Evolutionary conservation across 37 sponge, comb jelly and placozoan species (phyloP), one percentile per base, ranked within the genome.

Genomic region (Eunapius fragilis): DNA sequence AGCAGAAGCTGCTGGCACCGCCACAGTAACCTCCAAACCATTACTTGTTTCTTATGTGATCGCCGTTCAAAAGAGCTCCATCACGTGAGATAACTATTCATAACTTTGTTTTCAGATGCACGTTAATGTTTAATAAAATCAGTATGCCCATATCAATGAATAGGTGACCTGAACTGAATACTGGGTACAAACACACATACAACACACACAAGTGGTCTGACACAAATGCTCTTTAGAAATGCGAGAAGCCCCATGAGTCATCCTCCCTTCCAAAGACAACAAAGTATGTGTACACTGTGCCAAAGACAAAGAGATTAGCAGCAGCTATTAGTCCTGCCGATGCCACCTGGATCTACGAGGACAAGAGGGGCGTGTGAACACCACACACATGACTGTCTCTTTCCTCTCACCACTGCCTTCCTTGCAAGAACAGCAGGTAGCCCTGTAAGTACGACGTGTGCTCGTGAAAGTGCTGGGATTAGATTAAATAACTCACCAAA

Each of bases 221-320:
- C 58, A 58, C 22, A 19, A 17, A 58, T 13, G 22, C 14, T 58
- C 0, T 19, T 58, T 19, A 58, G 58, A 58, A 58, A 2, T 12
- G 14, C 19, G 58, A 58, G 58, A 58, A 80, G 14, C 67, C 80
- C 58, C 58, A 58, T 75, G 72, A 75, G 9, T 90, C 91, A 22
- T 89, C 87, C 0, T 86, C 87, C 68, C 74, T 81, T 25, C 45
- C 80, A 70, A 93, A 89, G 87, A 89, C 83, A 36, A 80, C 68
- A 75, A 93, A 89, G 84, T 78, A 93, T 12, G 93, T 73, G 72
- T 89, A 93, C 67, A 93, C 84, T 33, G 93, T 93, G 19, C 82
- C 86, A 83, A 93, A 93, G 25, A 87, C 89, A 73, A 93, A 93
- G 27, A 86, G 28, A 36, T 93, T 89, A 17, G 90, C 93, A 11